Base-by-base conservation (phyloP, 2,888 invertebrate genomes). In the Glyphotaelius pellucidus region DNA sequence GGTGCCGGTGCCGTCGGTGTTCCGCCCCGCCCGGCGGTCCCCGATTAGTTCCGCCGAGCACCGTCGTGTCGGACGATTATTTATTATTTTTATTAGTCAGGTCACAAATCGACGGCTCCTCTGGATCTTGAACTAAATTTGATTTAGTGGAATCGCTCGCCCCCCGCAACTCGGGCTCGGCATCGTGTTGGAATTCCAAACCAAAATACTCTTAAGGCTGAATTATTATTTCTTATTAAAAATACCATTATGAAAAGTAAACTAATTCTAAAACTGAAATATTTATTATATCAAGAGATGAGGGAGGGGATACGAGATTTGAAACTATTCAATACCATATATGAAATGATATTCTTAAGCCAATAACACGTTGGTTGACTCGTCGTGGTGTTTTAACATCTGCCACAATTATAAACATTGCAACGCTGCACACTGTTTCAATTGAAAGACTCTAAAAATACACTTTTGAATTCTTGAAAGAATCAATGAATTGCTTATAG, bases 61-160 rank as follows among this genome's bases (percentile, higher is more conserved):
- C 86, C 85, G 42, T 30, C 86, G 42, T 42, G 42, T 35, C 86
- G 86, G 86, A 14, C 86, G 32, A 47, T 87, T 87, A 87, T 67
- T 87, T 87, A 52, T 87, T 87, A 52, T 32, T 87, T 67, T 87
- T 87, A 87, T 87, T 87, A 87, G 87, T 87, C 67, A 32, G 87
- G 52, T 87, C 87, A 87, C 87, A 87, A 87, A 87, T 87, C 87
- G 87, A 87, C 87, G 87, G 87, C 87, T 52, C 38, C 35, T n/a
- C 38, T 52, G 52, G 25, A 42, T 42, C 31, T 52, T 38, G 67
- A 67, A 87, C 87, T 35, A 67, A 86, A 87, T 87, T 87, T 87
- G 87, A 87, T 87, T 87, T 87, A 87, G 87, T 67, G 87, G 87
- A 87, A 87, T 47, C 87, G n/a, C 31, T 30, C 31, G 32, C 87